phyloP scores from a whole-genome alignment of 64 coral and sea anemone genomes.

The Montipora foliosa region DNA sequence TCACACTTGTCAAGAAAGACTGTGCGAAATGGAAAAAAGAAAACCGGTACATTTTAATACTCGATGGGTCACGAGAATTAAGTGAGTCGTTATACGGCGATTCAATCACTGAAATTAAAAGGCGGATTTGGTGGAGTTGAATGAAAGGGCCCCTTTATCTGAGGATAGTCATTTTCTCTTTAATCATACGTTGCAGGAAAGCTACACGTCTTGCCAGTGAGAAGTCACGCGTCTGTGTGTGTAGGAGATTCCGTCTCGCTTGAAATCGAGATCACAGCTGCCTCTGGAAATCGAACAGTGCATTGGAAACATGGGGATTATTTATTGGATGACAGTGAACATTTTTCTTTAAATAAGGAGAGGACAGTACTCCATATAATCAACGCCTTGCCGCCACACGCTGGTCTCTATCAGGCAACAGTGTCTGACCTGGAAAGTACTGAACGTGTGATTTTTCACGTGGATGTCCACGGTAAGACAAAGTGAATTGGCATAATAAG shows the following conservation, averaged over 20 bases:
- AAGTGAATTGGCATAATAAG: neutral
- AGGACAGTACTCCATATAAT: neutral
- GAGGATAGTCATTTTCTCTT: neutral
- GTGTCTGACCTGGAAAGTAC: neutral
- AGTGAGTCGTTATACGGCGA: no score
- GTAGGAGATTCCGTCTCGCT: neutral
- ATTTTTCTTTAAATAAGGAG: neutral
- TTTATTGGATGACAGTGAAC: slow-evolving; percentile 16
- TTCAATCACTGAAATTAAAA: no score
- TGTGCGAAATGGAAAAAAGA: no score
- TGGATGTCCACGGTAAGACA: slow-evolving; percentile 14
- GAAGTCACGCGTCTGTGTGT: neutral
- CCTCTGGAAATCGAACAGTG: neutral
- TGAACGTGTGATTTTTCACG: neutral
- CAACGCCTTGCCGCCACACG: slow-evolving; percentile 4
- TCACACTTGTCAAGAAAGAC: no score
- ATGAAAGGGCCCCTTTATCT: no score
- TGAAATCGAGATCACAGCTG: neutral
- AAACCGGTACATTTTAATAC: no score
- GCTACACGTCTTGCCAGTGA: neutral
- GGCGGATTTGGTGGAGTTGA: no score
- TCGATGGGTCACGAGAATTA: no score
- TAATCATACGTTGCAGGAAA: neutral
- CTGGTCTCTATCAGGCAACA: neutral
- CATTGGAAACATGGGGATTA: slow-evolving; percentile 8